These are phyloP conservation scores for Nixonia krombeini DNA, from an alignment of 1,140 invertebrate genomes.

Conservation along the genomic window DNA sequence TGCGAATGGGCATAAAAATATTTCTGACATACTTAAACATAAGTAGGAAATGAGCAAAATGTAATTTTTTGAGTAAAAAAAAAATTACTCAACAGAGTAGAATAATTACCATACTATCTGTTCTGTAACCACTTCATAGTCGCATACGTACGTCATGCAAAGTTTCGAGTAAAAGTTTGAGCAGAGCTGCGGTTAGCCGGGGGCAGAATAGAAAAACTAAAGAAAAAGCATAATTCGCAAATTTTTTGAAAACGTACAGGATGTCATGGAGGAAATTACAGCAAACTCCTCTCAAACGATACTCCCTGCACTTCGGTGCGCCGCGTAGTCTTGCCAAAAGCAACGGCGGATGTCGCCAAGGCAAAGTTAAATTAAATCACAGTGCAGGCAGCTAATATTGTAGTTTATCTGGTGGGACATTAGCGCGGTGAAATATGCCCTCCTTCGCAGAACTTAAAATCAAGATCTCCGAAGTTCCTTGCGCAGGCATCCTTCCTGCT, in stretches of 20 bases:
- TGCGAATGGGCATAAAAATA: no score
- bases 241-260: conserved; percentile 10
- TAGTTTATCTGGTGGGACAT: conserved; percentile 71
- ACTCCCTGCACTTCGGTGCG: conserved; percentile 4
- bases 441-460: conserved; percentile 70
- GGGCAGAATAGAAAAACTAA: neutral
- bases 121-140: no score
- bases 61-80: no score
- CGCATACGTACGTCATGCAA: no score
- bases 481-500: conserved; percentile 63
- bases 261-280: conserved; percentile 5
- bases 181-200: no score
- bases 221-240: neutral
- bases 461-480: conserved; percentile 67
- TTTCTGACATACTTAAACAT: no score
- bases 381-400: conserved; percentile 69
- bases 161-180: neutral
- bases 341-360: conserved; percentile 64
- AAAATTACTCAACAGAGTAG: no score
- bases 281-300: conserved; percentile 5
- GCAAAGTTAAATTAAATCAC: conserved; percentile 73
- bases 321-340: conserved; percentile 29
- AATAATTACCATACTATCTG: no score
- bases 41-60: no score
- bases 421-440: conserved; percentile 70